Conservation (phyloP, 2,888 invertebrate species). For the Spisula subtruncata region DNA sequence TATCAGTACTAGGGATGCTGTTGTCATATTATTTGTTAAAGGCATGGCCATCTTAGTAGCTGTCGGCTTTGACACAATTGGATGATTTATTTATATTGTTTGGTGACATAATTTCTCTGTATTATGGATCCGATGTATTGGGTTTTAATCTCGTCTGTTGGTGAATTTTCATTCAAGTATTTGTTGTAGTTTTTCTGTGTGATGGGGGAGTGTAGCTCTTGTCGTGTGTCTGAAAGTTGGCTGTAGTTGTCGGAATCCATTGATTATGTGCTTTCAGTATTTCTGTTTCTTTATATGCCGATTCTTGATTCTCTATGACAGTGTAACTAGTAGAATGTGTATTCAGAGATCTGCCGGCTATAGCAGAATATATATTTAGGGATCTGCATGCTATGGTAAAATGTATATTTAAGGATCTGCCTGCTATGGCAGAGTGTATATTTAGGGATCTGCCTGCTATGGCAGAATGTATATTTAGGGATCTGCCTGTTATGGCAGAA, state of each 20-base stretch:
- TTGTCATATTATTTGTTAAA: not conserved
- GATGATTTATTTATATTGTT: not conserved
- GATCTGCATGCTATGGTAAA: not conserved
- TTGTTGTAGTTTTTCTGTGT: not conserved
- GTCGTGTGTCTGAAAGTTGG: not conserved
- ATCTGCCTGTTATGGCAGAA: too few species aligned
- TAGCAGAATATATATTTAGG: too few species aligned
- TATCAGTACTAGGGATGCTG: not conserved
- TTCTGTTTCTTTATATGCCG: not conserved
- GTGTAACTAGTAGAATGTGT: not conserved
- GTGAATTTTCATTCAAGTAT: constrained; percentile 16
- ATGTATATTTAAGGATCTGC: too few species aligned
- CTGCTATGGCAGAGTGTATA: too few species aligned
- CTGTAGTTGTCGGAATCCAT: not conserved
- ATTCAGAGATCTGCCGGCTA: not conserved
- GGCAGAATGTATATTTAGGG: too few species aligned
- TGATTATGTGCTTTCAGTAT: not conserved
- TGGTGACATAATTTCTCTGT: constrained; percentile 9
- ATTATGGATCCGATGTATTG: not conserved
- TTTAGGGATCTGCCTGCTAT: too few species aligned
- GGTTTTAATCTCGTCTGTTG: not conserved
- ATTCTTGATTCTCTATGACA: not conserved
- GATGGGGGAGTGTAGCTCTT: not conserved
- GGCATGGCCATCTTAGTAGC: not conserved
- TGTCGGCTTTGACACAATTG: not conserved